Conservation (phyloP, 1,140 invertebrate species). For the Procambarus clarkii region DNA sequence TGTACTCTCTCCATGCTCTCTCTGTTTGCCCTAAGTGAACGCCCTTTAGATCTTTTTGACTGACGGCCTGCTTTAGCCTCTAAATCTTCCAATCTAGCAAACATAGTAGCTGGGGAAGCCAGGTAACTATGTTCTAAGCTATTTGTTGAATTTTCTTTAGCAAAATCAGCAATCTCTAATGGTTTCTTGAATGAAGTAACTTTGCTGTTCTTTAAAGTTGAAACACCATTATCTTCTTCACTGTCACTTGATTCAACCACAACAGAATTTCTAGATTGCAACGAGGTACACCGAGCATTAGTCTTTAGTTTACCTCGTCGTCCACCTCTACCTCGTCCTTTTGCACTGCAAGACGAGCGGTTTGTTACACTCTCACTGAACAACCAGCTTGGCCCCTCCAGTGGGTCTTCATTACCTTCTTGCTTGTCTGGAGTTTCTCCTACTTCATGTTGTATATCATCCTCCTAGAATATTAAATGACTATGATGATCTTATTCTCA, state of each 20-base stretch:
- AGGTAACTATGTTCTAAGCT: constrained; percentile 36
- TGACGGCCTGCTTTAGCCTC: constrained; percentile 32
- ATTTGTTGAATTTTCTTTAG: background rate
- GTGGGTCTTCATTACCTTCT: constrained; percentile 12
- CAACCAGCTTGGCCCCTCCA: constrained; percentile 45
- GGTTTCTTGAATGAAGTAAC: background rate
- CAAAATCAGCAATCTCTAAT: background rate
- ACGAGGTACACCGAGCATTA: background rate
- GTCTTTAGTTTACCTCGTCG: background rate
- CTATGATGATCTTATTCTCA: too few species aligned
- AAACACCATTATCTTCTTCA: constrained; percentile 18
- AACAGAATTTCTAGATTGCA: background rate
- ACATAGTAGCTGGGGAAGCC: constrained; percentile 36
- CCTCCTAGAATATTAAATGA: background rate
- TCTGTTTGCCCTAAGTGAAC: background rate
- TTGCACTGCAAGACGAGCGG: background rate
- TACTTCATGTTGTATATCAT: background rate
- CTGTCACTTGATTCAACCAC: constrained; percentile 46
- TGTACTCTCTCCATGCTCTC: background rate
- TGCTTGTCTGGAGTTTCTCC: too few species aligned
- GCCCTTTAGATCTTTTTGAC: constrained; percentile 29
- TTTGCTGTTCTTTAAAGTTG: background rate
- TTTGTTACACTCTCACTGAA: background rate
- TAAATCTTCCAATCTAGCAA: constrained; percentile 38
- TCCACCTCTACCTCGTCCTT: background rate